Evolutionary conservation across 2,797 vertebrate genomes (phyloP).

Genomic region (Sardinella longiceps): DNA sequence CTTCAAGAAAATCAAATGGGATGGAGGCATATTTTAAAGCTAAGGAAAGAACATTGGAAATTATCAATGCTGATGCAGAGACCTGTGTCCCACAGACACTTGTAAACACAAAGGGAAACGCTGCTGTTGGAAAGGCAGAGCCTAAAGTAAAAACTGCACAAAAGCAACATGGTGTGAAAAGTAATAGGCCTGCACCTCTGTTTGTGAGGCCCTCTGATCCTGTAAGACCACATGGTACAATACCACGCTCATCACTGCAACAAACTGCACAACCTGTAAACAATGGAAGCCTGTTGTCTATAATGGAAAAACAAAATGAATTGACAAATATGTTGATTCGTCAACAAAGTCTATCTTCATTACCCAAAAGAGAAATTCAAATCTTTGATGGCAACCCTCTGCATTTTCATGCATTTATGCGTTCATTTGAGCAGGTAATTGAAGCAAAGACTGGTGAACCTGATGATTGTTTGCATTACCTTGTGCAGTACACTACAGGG

Average conservation of each 20-base stretch:
- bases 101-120: background rate
- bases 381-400: slow-evolving; percentile 26
- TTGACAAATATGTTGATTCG: slow-evolving; percentile 24
- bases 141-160: no score
- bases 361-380: slow-evolving; percentile 34
- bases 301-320: slow-evolving; percentile 35
- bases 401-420: slow-evolving; percentile 22
- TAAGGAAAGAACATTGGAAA: background rate
- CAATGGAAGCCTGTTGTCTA: background rate
- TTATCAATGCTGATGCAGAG: background rate
- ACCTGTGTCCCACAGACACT: background rate
- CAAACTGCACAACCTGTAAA: background rate
- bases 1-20: background rate
- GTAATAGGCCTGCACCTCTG: background rate
- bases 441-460: background rate
- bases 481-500: slow-evolving; percentile 32
- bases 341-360: slow-evolving; percentile 25
- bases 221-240: background rate
- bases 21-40: background rate
- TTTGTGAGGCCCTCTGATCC: background rate
- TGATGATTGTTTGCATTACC: slow-evolving; percentile 31
- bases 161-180: background rate
- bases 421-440: slow-evolving; percentile 32
- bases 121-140: no score
- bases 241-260: background rate